A percentile compares a stretch with the other conserved stretches of the same genome.
These are phyloP conservation scores for Tetranychus piercei DNA, from an alignment of 2,888 invertebrate genomes.

Conservation along the genomic window DNA sequence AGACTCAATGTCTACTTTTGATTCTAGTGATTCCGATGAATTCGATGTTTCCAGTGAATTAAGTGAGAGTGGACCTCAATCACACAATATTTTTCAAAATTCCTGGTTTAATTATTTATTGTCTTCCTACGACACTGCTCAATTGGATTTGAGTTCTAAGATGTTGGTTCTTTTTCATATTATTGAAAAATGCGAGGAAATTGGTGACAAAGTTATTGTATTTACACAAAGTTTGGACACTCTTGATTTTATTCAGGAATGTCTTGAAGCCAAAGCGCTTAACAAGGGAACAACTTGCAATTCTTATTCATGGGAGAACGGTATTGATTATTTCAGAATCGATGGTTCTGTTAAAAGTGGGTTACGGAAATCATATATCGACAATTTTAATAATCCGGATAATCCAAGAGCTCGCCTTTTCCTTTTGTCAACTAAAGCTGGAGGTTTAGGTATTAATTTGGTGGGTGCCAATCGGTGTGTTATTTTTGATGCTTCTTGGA, in stretches of 20 bases:
- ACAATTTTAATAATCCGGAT: slow-evolving; percentile 61
- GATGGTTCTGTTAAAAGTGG: slow-evolving; percentile 79
- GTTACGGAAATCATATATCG: slow-evolving; percentile 63
- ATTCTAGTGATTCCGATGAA: too few relatives aligned
- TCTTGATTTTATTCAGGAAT: slow-evolving; percentile 76
- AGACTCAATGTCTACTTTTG: slow-evolving; percentile 14
- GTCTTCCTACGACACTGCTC: not conserved
- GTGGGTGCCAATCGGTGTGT: slow-evolving; percentile 91
- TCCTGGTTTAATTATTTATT: too few relatives aligned
- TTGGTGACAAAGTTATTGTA: slow-evolving; percentile 90
- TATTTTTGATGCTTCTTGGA: slow-evolving; percentile 98
- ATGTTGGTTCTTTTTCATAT: slow-evolving; percentile 50
- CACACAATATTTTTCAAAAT: too few relatives aligned
- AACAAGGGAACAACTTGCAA: slow-evolving; percentile 10
- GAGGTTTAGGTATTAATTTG: slow-evolving; percentile 89
- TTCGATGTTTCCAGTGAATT: too few relatives aligned
- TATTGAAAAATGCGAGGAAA: slow-evolving; percentile 70
- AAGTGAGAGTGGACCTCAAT: too few relatives aligned
- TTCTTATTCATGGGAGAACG: slow-evolving; percentile 48
- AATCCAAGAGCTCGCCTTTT: slow-evolving; percentile 61
- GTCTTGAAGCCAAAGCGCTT: slow-evolving; percentile 43
- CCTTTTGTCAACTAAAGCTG: slow-evolving; percentile 87
- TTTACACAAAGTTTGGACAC: slow-evolving; percentile 91
- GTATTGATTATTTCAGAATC: slow-evolving; percentile 68
- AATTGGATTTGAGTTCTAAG: slow-evolving; percentile 24